These are phyloP conservation scores for Drosophila cardini DNA, from an alignment of 1,140 invertebrate genomes.

Conservation along the genomic window DNA sequence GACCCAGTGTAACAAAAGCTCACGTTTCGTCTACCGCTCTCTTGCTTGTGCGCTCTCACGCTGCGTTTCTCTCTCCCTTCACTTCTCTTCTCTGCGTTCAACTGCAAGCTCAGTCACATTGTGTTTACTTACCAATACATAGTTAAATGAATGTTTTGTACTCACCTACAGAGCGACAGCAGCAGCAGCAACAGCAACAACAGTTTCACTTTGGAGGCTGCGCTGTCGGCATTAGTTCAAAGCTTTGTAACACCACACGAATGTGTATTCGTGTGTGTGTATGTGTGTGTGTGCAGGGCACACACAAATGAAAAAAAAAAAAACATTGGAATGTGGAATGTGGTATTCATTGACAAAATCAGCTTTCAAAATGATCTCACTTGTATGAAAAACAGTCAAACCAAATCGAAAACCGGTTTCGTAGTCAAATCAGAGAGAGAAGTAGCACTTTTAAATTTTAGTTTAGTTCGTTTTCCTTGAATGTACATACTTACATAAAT, in stretches of 20 bases:
- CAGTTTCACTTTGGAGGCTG: conserved; percentile 41
- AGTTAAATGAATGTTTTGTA: conserved; percentile 43
- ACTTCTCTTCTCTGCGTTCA: neutral
- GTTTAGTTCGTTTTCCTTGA: conserved; percentile 63
- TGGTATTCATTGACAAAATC: conserved; percentile 85
- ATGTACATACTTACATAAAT: conserved; percentile 13
- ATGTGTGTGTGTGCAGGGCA: conserved; percentile 43
- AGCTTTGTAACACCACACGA: conserved; percentile 73
- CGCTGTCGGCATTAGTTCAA: conserved; percentile 76
- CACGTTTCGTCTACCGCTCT: conserved; percentile 6
- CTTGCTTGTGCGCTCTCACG: neutral
- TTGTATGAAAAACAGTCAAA: conserved; percentile 84
- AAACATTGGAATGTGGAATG: conserved; percentile 77
- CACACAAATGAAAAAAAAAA: conserved; percentile 47
- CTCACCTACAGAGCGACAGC: conserved; percentile 40
- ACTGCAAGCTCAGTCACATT: conserved; percentile 45
- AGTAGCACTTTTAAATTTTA: conserved; percentile 42
- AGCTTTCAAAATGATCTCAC: conserved; percentile 85
- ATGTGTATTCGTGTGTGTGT: conserved; percentile 32
- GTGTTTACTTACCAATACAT: conserved; percentile 38
- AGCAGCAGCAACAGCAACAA: neutral
- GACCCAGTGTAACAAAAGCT: conserved; percentile 44
- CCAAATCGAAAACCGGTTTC: conserved; percentile 85
- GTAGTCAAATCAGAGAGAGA: conserved; percentile 77
- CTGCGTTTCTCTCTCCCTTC: neutral